These are phyloP conservation scores for Spicauda simplicius DNA, from an alignment of 2,888 invertebrate genomes.

Conservation along the genomic window DNA sequence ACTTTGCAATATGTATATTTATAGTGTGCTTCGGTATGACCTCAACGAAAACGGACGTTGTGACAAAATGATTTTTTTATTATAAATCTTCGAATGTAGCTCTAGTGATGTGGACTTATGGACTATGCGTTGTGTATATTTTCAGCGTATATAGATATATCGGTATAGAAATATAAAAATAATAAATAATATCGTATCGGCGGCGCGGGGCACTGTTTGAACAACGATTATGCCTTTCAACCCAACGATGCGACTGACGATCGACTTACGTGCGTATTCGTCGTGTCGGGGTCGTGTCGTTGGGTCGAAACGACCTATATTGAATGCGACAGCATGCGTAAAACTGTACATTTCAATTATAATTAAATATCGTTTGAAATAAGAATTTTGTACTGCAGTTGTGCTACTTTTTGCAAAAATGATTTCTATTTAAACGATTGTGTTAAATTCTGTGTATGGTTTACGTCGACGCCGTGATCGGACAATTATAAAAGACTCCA, in stretches of 20 bases:
- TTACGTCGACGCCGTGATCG: background rate
- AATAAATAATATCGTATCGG: conserved; percentile 52
- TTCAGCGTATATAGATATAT: conserved; percentile 68
- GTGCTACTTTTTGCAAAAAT: background rate
- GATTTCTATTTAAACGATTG: conserved; percentile 13
- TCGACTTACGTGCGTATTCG: background rate
- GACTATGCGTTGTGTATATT: conserved; percentile 65
- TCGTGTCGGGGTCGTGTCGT: conserved; percentile 18
- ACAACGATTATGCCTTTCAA: conserved; percentile 36
- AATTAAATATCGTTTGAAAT: conserved; percentile 24
- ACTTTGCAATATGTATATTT: conserved; percentile 41
- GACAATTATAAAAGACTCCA: conserved; percentile 27
- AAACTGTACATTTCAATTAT: conserved; percentile 18
- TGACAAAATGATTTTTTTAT: conserved; percentile 47
- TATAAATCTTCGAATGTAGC: conserved; percentile 59
- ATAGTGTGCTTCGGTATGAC: conserved; percentile 52
- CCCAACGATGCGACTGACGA: conserved; percentile 7
- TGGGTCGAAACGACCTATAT: background rate
- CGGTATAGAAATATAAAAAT: conserved; percentile 58
- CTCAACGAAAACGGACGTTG: conserved; percentile 65
- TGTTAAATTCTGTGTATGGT: conserved; percentile 39
- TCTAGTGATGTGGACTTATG: conserved; percentile 53
- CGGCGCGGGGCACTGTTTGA: conserved; percentile 55
- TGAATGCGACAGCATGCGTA: conserved; percentile 1
- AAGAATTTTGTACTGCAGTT: conserved; percentile 15